Percentiles rank a stretch among this genome's conserved stretches.
Conservation (phyloP, 2,888 invertebrate genomes). For the Stenurella melanura region DNA sequence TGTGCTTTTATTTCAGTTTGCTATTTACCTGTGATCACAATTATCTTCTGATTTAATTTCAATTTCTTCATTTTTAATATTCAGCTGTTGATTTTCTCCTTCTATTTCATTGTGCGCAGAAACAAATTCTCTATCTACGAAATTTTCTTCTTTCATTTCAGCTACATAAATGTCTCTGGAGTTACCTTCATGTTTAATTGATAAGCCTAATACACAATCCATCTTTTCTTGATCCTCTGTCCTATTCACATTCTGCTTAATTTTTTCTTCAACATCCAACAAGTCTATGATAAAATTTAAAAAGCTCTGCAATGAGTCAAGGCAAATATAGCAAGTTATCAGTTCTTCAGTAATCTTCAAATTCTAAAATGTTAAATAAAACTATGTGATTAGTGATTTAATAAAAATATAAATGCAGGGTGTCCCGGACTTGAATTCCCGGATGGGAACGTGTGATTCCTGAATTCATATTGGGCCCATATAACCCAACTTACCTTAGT, state of each 20-base stretch:
- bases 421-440: no score
- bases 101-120: neutral
- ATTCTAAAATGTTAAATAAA: constrained; percentile 1
- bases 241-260: neutral
- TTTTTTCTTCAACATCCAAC: neutral
- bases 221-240: neutral
- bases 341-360: neutral
- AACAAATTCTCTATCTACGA: neutral
- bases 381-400: neutral
- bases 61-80: neutral
- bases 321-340: neutral
- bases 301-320: neutral
- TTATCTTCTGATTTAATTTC: constrained; percentile 9
- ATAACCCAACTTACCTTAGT: no score
- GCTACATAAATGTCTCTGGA: neutral
- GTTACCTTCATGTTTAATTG: neutral
- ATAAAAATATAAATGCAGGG: no score
- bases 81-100: neutral
- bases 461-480: no score
- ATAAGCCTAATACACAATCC: neutral
- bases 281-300: neutral
- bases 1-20: neutral
- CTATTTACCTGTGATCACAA: neutral
- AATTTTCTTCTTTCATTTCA: neutral
- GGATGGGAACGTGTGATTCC: no score